These are phyloP conservation scores for Balanococcus diminutus DNA, from an alignment of 2,888 invertebrate species.

Conservation along the genomic window DNA sequence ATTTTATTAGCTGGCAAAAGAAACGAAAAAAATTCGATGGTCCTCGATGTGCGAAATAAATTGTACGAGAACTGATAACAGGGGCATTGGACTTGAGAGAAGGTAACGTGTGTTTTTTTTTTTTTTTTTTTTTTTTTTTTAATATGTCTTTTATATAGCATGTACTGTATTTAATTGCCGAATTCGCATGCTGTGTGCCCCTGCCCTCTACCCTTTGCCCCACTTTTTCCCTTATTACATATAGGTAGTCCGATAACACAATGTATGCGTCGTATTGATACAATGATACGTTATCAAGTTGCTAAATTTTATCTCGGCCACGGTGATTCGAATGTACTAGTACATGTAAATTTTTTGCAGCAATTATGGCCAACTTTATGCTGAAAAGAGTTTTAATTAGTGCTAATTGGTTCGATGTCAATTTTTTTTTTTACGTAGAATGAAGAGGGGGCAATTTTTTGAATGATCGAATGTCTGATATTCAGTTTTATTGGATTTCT, in stretches of 20 bases:
- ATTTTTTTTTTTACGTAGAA: too few species aligned
- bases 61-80: slow-evolving; percentile 1
- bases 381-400: neutral
- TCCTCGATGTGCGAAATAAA: neutral
- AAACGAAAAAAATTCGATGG: neutral
- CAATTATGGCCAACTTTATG: neutral
- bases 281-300: neutral
- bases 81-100: slow-evolving; percentile 4
- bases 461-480: too few species aligned
- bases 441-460: neutral
- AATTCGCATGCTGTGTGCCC: neutral
- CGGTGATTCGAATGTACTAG: neutral
- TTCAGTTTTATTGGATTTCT: too few species aligned
- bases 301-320: neutral
- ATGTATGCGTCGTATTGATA: neutral
- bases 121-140: too few species aligned
- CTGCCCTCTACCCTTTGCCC: neutral
- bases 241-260: neutral
- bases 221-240: neutral
- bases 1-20: too few species aligned
- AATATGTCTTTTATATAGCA: slow-evolving; percentile 11
- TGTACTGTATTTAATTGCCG: slow-evolving; percentile 13
- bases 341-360: too few species aligned
- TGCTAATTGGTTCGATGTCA: neutral
- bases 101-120: slow-evolving; percentile 21